Base-by-base conservation (phyloP, 2,113 vertebrate species). In the Nyctereutes procyonoides region DNA sequence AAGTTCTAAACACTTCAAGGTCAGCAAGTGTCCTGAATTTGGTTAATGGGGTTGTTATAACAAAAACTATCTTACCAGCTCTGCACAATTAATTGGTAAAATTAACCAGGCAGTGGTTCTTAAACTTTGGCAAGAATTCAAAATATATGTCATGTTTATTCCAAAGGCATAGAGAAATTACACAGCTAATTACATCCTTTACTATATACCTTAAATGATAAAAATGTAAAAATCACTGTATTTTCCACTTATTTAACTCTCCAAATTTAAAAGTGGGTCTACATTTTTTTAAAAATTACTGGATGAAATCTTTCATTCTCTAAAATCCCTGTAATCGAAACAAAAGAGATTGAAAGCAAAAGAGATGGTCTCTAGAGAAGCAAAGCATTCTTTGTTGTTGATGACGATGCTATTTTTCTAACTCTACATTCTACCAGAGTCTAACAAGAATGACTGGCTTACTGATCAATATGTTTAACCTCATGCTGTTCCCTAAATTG, bases 401-500 rank as follows among this genome's bases (percentile, higher is more conserved):
- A 56, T 89, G 60, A 93, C 84, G 56, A 53, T 76, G 51, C 28
- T 96, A 93, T 90, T 98, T 98, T 97, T 96, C 90, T 81, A 83
- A 92, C 65, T 83, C 76, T 92, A 90, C 35, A 71, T 80, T 92
- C 73, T 55, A 88, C 35, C 84, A 84, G 88, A 96, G 22, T 88
- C 77, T 97, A 92, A 79, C 24, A 94, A 95, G 65, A 94, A 97
- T 71, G 71, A 96, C 86, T 71, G 48, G 82, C 90, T 58, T 92
- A 90, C 88, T 97, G 90, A 98, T 98, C 97, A 98, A 91, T 97
- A 97, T 96, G 93, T 96, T 97, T 95, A 97, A 96, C 93, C 86
- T 95, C 97, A 97, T 56, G 88, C 97, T 97, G 86, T 94, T 97
- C 43, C 77, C 93, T 84, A 97, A 98, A 97, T 95, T 98, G 91